Conservation (phyloP, 2,113 vertebrate genomes). For the Hippocampus guttulatus region DNA sequence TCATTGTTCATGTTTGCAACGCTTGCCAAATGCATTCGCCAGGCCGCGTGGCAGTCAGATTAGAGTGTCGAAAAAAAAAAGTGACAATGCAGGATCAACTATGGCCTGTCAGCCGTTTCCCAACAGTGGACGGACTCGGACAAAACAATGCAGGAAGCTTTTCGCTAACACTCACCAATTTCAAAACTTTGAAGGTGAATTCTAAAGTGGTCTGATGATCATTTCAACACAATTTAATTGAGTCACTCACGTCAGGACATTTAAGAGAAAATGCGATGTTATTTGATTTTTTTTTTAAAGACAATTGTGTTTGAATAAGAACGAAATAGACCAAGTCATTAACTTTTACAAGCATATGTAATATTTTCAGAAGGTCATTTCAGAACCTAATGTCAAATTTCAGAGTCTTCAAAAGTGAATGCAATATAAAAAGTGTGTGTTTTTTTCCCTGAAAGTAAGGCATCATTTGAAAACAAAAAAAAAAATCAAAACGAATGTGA, state of each 20-base stretch:
- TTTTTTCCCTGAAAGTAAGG: background rate
- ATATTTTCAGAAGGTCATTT: background rate
- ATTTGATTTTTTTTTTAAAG: background rate
- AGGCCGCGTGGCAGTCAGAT: constrained; percentile 74
- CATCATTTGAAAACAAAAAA: background rate
- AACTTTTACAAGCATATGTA: background rate
- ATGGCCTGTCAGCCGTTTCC: constrained; percentile 71
- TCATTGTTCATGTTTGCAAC: constrained; percentile 76
- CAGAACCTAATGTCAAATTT: background rate
- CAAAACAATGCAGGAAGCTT: constrained; percentile 65
- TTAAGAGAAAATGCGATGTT: background rate
- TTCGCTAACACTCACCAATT: constrained; percentile 49
- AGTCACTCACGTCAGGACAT: background rate
- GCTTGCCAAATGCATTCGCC: constrained; percentile 76
- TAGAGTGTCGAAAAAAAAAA: constrained; percentile 71
- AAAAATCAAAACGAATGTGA: background rate
- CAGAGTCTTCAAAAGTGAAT: background rate
- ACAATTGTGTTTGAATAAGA: background rate
- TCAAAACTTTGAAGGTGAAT: background rate
- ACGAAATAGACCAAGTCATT: background rate
- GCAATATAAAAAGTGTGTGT: background rate
- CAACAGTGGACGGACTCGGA: constrained; percentile 66
- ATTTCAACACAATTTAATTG: background rate
- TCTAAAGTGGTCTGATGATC: background rate
- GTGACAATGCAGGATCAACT: constrained; percentile 77